These are phyloP conservation scores for Metacarcinus magister DNA, from an alignment of 2,888 invertebrate genomes.

Conservation along the genomic window DNA sequence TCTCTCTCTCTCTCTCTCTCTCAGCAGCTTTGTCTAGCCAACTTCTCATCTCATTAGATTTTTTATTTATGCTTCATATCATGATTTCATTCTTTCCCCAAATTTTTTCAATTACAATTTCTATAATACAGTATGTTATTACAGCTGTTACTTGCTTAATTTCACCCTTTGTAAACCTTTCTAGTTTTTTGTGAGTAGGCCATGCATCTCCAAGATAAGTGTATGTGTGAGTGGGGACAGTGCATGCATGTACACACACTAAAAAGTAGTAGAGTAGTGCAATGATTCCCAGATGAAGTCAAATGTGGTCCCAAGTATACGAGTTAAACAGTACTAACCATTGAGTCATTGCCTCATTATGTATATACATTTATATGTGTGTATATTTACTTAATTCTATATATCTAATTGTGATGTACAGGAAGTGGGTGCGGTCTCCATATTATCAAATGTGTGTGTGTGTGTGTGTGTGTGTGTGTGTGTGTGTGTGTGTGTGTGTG, in stretches of 20 bases:
- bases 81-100: too few relatives aligned
- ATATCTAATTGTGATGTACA: not conserved
- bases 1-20: too few relatives aligned
- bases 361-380: conserved; percentile 44
- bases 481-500: not conserved
- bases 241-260: not conserved
- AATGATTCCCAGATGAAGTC: too few relatives aligned
- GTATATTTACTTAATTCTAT: not conserved
- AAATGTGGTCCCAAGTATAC: too few relatives aligned
- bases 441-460: not conserved
- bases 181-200: not conserved
- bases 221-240: not conserved
- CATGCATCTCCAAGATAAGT: not conserved
- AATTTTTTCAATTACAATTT: too few relatives aligned
- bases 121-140: too few relatives aligned
- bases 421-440: too few relatives aligned
- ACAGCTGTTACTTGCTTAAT: too few relatives aligned
- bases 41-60: too few relatives aligned
- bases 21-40: too few relatives aligned
- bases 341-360: not conserved
- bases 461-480: not conserved
- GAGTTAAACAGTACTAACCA: too few relatives aligned
- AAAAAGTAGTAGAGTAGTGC: not conserved
- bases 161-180: not conserved
- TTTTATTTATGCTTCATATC: too few relatives aligned